Conservation (phyloP, 1,140 invertebrate species). For the Drosophila virilis region DNA sequence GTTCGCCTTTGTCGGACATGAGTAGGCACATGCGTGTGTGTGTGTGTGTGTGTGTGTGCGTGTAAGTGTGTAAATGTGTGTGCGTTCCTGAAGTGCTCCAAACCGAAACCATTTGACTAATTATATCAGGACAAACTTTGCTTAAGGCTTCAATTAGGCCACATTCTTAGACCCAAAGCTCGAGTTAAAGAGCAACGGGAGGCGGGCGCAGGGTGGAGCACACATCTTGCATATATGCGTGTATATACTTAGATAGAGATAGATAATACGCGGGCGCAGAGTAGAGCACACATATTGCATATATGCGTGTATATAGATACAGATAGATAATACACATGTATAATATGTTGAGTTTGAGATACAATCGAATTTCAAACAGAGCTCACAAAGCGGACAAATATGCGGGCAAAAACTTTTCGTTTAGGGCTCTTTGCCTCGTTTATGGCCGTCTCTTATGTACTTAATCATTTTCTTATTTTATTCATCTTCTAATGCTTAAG, state of each 20-base stretch:
- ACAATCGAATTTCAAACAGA: slow-evolving; percentile 2
- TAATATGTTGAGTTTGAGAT: neutral
- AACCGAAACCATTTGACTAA: slow-evolving; percentile 49
- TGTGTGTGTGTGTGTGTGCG: too few species aligned
- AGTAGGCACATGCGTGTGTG: neutral
- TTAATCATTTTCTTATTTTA: slow-evolving; percentile 15
- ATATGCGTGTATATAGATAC: neutral
- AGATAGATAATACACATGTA: neutral
- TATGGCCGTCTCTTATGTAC: slow-evolving; percentile 23
- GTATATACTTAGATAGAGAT: neutral
- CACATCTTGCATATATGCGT: neutral
- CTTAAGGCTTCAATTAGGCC: slow-evolving; percentile 49
- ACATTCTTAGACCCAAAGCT: slow-evolving; percentile 15
- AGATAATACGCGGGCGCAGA: too few species aligned
- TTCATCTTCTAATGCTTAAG: neutral
- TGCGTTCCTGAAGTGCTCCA: slow-evolving; percentile 22
- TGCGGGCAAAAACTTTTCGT: neutral
- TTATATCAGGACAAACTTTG: slow-evolving; percentile 64
- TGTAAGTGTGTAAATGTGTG: too few species aligned
- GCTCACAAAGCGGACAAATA: neutral
- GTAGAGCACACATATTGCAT: neutral
- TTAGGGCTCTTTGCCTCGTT: neutral
- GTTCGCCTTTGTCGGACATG: neutral
- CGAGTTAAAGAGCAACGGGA: neutral
- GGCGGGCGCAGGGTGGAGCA: neutral